Evolutionary conservation across 2,888 invertebrate species (phyloP).

Genomic region (Apoda limacodes): DNA sequence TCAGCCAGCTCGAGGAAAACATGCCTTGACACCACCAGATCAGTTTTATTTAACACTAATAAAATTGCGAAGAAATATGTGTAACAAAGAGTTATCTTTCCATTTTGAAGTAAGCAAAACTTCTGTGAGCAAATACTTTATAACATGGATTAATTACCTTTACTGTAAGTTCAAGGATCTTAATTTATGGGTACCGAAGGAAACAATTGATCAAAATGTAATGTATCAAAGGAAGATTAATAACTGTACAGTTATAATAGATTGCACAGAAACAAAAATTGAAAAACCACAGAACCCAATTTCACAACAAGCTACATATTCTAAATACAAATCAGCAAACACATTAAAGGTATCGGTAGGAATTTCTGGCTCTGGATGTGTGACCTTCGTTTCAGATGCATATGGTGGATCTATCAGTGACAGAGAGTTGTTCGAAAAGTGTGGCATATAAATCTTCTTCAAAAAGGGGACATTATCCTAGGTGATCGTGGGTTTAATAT

Average conservation of each 20-base stretch:
- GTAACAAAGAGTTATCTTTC: constrained; percentile 3
- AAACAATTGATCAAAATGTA: constrained; percentile 6
- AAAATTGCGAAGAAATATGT: constrained; percentile 3
- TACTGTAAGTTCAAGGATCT: constrained; percentile 5
- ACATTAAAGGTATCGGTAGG: constrained; percentile 8
- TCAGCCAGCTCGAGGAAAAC: constrained; percentile 3
- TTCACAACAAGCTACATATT: constrained; percentile 4
- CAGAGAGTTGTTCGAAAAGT: constrained; percentile 6
- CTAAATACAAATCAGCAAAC: constrained; percentile 2
- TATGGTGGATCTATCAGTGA: constrained; percentile 11
- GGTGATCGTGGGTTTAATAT: constrained; percentile 11
- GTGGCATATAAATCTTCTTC: constrained; percentile 4
- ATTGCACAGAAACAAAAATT: constrained; percentile 7
- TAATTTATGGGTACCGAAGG: constrained; percentile 6
- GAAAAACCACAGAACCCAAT: constrained; percentile 5
- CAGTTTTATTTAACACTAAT: constrained; percentile 9
- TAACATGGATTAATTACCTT: constrained; percentile 6
- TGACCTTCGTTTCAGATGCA: constrained; percentile 7
- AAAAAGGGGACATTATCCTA: constrained; percentile 6
- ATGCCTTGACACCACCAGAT: constrained; percentile 3
- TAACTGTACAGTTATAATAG: background rate
- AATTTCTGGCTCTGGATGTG: constrained; percentile 7
- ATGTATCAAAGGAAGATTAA: constrained; percentile 1
- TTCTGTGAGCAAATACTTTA: constrained; percentile 1
- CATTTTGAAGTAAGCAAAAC: constrained; percentile 2